Conservation (phyloP, 1,140 invertebrate species). For the Aphidius gifuensis region DNA sequence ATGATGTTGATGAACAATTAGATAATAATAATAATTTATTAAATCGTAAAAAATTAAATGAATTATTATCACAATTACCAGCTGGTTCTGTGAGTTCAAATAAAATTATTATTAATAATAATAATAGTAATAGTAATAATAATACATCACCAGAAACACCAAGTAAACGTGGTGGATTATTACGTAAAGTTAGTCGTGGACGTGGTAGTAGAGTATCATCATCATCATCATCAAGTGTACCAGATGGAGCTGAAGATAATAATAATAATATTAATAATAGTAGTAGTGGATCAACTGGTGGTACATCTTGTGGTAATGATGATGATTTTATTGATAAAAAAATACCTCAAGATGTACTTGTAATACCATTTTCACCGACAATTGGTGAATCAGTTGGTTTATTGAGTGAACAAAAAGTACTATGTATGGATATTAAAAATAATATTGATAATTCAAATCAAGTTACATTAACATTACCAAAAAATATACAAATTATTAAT, state of each 20-base stretch:
- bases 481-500: conserved; percentile 42
- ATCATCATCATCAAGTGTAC: conserved; percentile 35
- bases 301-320: conserved; percentile 27
- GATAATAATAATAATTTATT: conserved; percentile 18
- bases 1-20: neutral
- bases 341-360: conserved; percentile 59
- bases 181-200: conserved; percentile 45
- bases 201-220: conserved; percentile 35
- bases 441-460: conserved; percentile 35
- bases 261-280: conserved; percentile 27
- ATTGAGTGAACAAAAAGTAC: conserved; percentile 69
- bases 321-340: conserved; percentile 44
- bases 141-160: conserved; percentile 38
- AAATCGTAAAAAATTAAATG: conserved; percentile 41
- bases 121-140: conserved; percentile 15
- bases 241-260: conserved; percentile 46
- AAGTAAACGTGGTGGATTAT: conserved; percentile 39
- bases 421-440: conserved; percentile 51
- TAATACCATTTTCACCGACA: conserved; percentile 63
- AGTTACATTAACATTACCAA: conserved; percentile 42
- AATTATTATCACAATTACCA: conserved; percentile 47
- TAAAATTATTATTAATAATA: conserved; percentile 27
- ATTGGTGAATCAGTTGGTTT: conserved; percentile 65
- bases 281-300: conserved; percentile 32
- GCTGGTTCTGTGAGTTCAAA: conserved; percentile 27